Evolutionary conservation across 2,113 vertebrate genomes (phyloP).

Genomic region (Lichenostomus cassidix): DNA sequence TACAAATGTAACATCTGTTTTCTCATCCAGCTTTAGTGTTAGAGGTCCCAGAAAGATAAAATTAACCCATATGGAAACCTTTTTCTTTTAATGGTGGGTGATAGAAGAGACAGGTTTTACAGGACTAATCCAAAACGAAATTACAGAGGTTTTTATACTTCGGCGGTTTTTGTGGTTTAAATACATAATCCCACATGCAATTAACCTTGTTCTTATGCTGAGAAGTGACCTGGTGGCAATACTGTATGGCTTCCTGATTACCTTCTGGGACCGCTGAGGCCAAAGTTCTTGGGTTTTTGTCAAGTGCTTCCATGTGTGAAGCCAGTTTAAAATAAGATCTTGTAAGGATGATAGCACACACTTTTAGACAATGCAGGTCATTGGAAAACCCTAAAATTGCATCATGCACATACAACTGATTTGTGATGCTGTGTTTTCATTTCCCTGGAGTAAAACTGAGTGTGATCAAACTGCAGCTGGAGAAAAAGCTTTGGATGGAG

Average conservation of each 20-base stretch:
- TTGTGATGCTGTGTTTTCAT: not conserved
- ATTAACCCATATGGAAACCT: not conserved
- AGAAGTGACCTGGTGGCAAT: not conserved
- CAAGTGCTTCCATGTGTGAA: not conserved
- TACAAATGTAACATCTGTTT: not conserved
- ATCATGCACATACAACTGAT: not conserved
- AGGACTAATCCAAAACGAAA: not conserved
- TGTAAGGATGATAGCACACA: not conserved
- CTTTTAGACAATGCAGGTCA: not conserved
- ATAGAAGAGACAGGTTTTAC: not conserved
- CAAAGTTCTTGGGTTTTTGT: not conserved
- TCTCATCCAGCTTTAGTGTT: not conserved
- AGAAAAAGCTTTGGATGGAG: not conserved
- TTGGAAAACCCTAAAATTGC: not conserved
- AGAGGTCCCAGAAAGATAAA: not conserved
- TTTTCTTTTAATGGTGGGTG: not conserved
- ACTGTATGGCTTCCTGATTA: not conserved
- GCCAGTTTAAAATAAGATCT: not conserved
- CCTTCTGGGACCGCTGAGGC: not conserved
- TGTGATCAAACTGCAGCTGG: not conserved
- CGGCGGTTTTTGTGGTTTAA: rapidly evolving
- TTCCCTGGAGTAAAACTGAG: not conserved
- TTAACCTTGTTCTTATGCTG: not conserved
- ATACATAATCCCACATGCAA: not conserved
- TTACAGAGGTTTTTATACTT: not conserved